A percentile compares a stretch with the other conserved stretches of the same genome.
Conservation (phyloP, 1,140 invertebrate species). For the Drosophila busckii region DNA sequence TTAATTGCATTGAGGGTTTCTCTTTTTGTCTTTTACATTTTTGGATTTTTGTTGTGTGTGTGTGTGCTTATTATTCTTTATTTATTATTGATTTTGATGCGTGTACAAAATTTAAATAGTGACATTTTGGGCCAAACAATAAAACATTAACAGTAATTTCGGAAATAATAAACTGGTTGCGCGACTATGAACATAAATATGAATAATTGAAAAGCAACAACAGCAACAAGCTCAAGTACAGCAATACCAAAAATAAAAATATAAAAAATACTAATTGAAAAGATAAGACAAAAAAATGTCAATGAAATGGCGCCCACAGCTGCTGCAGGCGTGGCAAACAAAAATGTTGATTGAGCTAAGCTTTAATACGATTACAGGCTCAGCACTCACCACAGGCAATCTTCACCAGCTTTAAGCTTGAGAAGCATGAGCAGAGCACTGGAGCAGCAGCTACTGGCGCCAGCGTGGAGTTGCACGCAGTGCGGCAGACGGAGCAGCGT, state of each 20-base stretch:
- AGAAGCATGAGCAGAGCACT: conserved; percentile 81
- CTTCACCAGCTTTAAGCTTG: conserved; percentile 95
- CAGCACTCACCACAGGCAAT: conserved; percentile 91
- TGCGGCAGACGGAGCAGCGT: conserved; percentile 1
- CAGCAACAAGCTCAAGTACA: conserved; percentile 38
- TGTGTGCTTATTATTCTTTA: conserved; percentile 12
- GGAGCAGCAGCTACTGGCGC: neutral
- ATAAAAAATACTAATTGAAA: conserved; percentile 52
- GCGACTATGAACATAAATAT: conserved; percentile 63
- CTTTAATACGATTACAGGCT: too few species aligned
- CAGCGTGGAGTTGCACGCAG: conserved; percentile 2
- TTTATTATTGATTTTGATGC: conserved; percentile 70
- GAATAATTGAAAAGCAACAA: conserved; percentile 35
- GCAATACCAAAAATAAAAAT: conserved; percentile 51
- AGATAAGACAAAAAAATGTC: conserved; percentile 38
- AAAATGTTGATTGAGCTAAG: too few species aligned
- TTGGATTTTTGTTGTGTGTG: conserved; percentile 33
- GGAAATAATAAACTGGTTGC: conserved; percentile 74
- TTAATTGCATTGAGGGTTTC: conserved; percentile 32
- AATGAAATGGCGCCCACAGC: conserved; percentile 47
- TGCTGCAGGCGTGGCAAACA: neutral
- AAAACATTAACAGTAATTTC: conserved; percentile 77
- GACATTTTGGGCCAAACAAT: conserved; percentile 66
- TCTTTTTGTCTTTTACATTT: conserved; percentile 49
- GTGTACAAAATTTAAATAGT: conserved; percentile 76